Conservation (phyloP, 2,113 vertebrate genomes). For the Dasyurus viverrinus region DNA sequence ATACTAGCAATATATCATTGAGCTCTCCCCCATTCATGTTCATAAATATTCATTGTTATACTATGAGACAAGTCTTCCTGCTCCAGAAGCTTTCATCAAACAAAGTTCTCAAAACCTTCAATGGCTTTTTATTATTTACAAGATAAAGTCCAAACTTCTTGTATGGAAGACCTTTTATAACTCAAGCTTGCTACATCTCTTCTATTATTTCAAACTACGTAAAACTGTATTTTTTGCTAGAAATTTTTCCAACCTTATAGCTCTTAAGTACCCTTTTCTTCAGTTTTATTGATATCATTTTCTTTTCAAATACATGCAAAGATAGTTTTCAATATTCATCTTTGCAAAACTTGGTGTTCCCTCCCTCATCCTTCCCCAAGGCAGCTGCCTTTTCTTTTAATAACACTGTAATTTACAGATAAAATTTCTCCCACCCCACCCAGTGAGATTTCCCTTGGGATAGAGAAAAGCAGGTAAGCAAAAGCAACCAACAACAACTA, state of each 20-base stretch:
- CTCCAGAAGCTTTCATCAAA: neutral
- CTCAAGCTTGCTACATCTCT: no score
- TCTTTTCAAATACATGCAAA: no score
- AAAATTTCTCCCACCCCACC: neutral
- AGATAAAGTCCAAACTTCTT: neutral
- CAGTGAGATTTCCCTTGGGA: neutral
- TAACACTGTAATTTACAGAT: neutral
- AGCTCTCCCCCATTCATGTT: neutral
- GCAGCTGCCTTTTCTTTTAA: neutral
- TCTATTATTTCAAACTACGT: neutral
- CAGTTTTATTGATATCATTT: neutral
- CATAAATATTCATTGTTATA: neutral
- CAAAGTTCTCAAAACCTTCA: neutral
- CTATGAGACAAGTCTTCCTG: neutral
- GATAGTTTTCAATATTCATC: no score
- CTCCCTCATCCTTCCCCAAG: no score
- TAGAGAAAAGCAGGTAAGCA: neutral
- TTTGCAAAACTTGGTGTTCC: no score
- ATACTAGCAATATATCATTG: neutral
- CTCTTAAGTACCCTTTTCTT: neutral
- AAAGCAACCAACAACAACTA: neutral
- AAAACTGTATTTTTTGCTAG: neutral
- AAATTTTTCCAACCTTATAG: neutral
- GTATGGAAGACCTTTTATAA: neutral
- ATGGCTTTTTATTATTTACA: neutral